These are phyloP conservation scores for Canis aureus DNA, from an alignment of 2,113 vertebrate species.

Conservation along the genomic window DNA sequence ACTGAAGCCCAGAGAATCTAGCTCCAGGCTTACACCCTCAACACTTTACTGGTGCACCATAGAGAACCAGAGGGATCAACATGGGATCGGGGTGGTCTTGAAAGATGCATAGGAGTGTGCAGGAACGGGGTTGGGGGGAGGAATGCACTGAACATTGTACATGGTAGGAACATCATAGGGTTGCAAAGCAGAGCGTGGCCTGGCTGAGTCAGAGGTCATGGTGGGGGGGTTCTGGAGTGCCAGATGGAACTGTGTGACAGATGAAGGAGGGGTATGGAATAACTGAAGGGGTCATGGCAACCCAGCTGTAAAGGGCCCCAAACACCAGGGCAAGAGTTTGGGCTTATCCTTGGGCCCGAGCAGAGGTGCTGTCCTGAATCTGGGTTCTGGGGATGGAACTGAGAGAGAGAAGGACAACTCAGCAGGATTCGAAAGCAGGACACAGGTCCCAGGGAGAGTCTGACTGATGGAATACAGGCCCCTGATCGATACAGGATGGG, in stretches of 20 bases:
- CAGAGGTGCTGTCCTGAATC: not conserved
- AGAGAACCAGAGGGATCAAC: not conserved
- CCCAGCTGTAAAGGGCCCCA: not conserved
- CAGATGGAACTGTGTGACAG: not conserved
- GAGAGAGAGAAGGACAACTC: not conserved
- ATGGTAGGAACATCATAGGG: rapidly evolving
- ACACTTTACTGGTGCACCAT: not conserved
- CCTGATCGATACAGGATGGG: not conserved
- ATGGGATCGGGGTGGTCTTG: too few species aligned
- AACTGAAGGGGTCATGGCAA: not conserved
- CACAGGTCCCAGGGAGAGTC: not conserved
- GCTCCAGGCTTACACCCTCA: not conserved
- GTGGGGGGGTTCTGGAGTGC: not conserved
- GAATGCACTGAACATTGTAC: too few species aligned
- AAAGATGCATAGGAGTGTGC: not conserved
- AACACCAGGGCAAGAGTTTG: not conserved
- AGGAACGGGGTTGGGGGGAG: too few species aligned
- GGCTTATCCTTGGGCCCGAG: not conserved
- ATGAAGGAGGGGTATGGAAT: too few species aligned
- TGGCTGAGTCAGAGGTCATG: not conserved
- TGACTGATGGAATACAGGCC: not conserved
- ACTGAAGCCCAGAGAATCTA: not conserved
- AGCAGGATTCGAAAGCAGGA: not conserved
- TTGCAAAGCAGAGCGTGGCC: not conserved
- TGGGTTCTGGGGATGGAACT: not conserved